Percentiles rank a stretch among this genome's conserved stretches.
Conservation (phyloP, 2,888 invertebrate species). For the Xanthorhoe spadicearia region DNA sequence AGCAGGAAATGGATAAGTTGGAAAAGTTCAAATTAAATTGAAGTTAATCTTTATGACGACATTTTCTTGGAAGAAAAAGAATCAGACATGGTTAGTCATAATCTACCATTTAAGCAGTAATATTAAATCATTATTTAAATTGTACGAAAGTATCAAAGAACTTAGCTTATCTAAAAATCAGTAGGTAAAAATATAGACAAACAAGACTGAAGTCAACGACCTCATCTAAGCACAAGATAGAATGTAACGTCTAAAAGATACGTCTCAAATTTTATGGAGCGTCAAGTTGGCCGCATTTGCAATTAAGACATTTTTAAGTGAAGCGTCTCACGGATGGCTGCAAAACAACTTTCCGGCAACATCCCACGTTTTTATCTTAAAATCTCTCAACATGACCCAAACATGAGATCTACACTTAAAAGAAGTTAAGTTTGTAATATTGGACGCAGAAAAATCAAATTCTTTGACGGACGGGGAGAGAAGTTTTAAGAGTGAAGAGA, state of each 20-base stretch:
- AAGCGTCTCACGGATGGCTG: conserved; percentile 68
- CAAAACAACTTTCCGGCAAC: conserved; percentile 36
- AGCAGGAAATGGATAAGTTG: too few species aligned
- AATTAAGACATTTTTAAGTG: conserved; percentile 74
- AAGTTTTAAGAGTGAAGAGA: too few species aligned
- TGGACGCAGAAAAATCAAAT: too few species aligned
- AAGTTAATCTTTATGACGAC: too few species aligned
- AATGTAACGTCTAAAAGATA: conserved; percentile 64
- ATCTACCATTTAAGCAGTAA: too few species aligned
- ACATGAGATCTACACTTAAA: not conserved
- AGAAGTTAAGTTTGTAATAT: not conserved
- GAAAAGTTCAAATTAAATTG: too few species aligned
- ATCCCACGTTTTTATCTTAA: conserved; percentile 14
- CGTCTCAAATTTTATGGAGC: conserved; percentile 79
- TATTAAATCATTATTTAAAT: not conserved
- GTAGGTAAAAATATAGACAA: conserved; percentile 7
- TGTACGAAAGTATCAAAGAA: too few species aligned
- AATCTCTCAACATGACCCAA: conserved; percentile 1
- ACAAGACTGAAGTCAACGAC: conserved; percentile 60
- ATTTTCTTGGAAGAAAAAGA: too few species aligned
- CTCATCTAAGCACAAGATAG: conserved; percentile 51
- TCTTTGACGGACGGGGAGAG: too few species aligned
- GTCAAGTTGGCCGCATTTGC: conserved; percentile 66
- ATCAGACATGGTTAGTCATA: too few species aligned
- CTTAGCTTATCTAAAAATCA: not conserved